These are phyloP conservation scores for Arothron firmamentum DNA, from an alignment of 2,113 vertebrate genomes.

Conservation along the genomic window DNA sequence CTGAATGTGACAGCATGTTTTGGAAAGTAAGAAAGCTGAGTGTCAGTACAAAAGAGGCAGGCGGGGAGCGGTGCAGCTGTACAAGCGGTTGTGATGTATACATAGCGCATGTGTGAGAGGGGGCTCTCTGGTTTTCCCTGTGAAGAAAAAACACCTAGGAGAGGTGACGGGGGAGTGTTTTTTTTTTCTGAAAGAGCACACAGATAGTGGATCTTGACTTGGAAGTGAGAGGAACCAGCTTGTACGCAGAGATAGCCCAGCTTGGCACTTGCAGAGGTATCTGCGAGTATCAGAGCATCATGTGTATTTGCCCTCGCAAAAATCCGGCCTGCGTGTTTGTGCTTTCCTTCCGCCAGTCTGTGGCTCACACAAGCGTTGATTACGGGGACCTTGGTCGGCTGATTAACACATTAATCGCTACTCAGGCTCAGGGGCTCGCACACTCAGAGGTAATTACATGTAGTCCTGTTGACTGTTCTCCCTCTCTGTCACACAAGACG, in stretches of 20 bases:
- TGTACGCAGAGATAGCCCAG: slow-evolving; percentile 42
- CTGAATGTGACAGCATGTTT: slow-evolving; percentile 35
- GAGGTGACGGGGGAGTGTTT: slow-evolving; percentile 42
- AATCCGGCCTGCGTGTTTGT: slow-evolving; percentile 24
- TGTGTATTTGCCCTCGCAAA: slow-evolving; percentile 43
- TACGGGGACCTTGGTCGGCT: slow-evolving; percentile 32
- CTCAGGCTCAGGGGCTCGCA: slow-evolving; percentile 34
- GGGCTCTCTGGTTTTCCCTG: slow-evolving; percentile 22
- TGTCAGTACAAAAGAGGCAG: background rate
- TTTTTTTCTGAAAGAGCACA: slow-evolving; percentile 33
- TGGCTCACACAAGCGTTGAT: slow-evolving; percentile 41
- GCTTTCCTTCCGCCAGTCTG: slow-evolving; percentile 15
- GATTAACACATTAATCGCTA: slow-evolving; percentile 56
- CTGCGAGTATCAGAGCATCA: slow-evolving; percentile 27
- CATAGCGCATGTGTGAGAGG: slow-evolving; percentile 19
- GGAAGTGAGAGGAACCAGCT: slow-evolving; percentile 27
- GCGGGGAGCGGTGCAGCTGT: slow-evolving; percentile 9
- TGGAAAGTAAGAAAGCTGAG: slow-evolving; percentile 11
- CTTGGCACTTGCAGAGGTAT: slow-evolving; percentile 20
- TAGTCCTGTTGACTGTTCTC: slow-evolving; percentile 30
- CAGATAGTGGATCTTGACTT: slow-evolving; percentile 53
- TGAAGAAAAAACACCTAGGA: slow-evolving; percentile 19
- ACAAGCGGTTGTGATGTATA: slow-evolving; percentile 14
- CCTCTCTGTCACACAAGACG: slow-evolving; percentile 22
- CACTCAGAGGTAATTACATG: slow-evolving; percentile 58